phyloP scores from a whole-genome alignment of 2,113 vertebrate genomes.

The Perognathus longimembris region DNA sequence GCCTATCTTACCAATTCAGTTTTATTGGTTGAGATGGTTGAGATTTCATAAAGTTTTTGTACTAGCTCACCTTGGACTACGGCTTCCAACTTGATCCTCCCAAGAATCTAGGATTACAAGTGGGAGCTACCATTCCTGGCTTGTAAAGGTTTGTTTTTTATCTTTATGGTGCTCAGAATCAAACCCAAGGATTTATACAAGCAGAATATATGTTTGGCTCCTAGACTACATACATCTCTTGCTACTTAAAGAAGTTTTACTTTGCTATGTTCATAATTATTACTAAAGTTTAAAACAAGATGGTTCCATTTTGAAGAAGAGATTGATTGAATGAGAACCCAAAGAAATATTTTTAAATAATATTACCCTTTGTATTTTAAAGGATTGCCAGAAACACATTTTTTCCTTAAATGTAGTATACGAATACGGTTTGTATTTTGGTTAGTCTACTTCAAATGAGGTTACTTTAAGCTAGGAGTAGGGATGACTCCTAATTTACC shows the following conservation, averaged over 20 bases:
- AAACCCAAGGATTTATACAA: too few relatives aligned
- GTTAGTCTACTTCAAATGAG: not conserved
- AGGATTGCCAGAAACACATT: not conserved
- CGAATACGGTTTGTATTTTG: not conserved
- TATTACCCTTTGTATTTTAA: not conserved
- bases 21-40: too few relatives aligned
- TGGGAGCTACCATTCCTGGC: too few relatives aligned
- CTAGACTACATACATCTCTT: too few relatives aligned
- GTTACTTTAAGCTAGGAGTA: not conserved
- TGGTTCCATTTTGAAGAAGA: not conserved
- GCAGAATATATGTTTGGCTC: not conserved
- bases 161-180: not conserved
- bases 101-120: too few relatives aligned
- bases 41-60: too few relatives aligned
- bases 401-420: not conserved
- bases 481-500: not conserved
- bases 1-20: too few relatives aligned
- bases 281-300: not conserved
- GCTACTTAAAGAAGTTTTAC: not conserved
- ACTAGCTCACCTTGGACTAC: too few relatives aligned
- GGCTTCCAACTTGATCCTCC: too few relatives aligned
- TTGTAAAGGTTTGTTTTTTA: not conserved
- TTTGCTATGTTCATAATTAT: not conserved
- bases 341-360: conserved; percentile 5
- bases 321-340: not conserved